Evolutionary conservation across 1,140 invertebrate genomes (phyloP), one percentile per base, ranked within the genome.

Genomic region (Hermatobates lingyangjiaoensis): DNA sequence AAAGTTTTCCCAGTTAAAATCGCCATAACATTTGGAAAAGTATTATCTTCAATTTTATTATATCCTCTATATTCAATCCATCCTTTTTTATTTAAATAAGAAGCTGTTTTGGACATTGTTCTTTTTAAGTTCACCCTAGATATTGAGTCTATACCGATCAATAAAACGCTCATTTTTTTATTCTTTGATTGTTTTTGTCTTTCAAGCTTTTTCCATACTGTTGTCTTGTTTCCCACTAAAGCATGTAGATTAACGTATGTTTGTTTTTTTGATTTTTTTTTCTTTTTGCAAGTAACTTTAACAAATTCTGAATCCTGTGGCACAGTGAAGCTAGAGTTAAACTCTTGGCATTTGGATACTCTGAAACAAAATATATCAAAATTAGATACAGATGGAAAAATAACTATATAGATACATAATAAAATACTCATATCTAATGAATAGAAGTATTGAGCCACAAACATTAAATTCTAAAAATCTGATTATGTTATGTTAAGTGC

Each of bases 61-160:
- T 77, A 80, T 0, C 78, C 78, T 42, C 67, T 63, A 18, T 79
- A 62, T 23, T 68, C 66, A 12, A 74, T 55, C 62, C 73, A 78
- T 2, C 67, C 70, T 3, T 76, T 68, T 18, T 73, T 66, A 28
- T 72, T 70, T 10, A 91, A 63, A 61, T 77, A 80, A 30, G 68
- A 61, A 2, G 73, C 66, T 0, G 84, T 87, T 58, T 73, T 72
- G 12, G 83, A 83, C 78, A 91, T 78, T 25, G 80, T 76, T 25
- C 83, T 72, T 1, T 89, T 64, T 15, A 91, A 76, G 65, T 48
- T 69, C 62, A 90, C 68, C 44, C 86, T 72, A 0, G 88, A 93
- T 1, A 91, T 74, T 0, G 84, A 80, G 62, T 92, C 88, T 15
- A 93, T 71, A 0, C 89, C 89, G n/a, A 92, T 62, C 12, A 93